Evolutionary conservation across 2,113 vertebrate genomes (phyloP), one percentile per base, ranked within the genome.

Genomic region (Xiphophorus hellerii): DNA sequence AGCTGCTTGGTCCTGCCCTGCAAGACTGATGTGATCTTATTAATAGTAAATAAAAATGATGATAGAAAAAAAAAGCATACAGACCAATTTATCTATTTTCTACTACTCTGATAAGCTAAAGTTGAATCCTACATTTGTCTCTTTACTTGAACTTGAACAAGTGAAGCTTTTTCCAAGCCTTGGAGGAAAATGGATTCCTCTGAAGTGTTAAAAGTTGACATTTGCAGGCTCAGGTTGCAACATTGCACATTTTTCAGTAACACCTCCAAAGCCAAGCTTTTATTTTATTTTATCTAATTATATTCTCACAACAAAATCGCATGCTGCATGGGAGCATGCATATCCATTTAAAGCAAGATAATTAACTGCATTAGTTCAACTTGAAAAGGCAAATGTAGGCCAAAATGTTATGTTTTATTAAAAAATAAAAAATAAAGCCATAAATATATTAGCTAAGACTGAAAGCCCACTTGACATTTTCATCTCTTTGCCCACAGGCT

Each of bases 201-300:
- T 48, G 14, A 42, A 15, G 14, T 42, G 39, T 42, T 42, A 42
- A 42, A 42, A 5, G 39, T 15, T 42, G 39, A 42, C 39, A 42
- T 42, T 42, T 13, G 39, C 39, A 42, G 37, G 8, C 37, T 39
- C 12, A 48, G 48, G 15, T 51, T 51, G 48, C 48, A 51, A 51
- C 51, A 9, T 58, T 1, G 9, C 22, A n/a, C 51, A 58, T 58
- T 58, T 58, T 58, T 58, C 20, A 58, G 62, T 10, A 15, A 22
- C 30, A 64, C 14, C 25, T 25, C 51, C 51, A 58, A 58, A 58
- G 25, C 2, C 5, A 25, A 25, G 51, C 1, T 25, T 58, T 58
- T 10, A 22, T 11, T 54, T 48, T 54, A 22, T 51, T 73, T 61
- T 37, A 77, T 22, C 44, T 81, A 84, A 68, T 66, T 20, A 29